Base-by-base conservation (phyloP, 2,888 invertebrate species). In the Drosophila testacea region DNA sequence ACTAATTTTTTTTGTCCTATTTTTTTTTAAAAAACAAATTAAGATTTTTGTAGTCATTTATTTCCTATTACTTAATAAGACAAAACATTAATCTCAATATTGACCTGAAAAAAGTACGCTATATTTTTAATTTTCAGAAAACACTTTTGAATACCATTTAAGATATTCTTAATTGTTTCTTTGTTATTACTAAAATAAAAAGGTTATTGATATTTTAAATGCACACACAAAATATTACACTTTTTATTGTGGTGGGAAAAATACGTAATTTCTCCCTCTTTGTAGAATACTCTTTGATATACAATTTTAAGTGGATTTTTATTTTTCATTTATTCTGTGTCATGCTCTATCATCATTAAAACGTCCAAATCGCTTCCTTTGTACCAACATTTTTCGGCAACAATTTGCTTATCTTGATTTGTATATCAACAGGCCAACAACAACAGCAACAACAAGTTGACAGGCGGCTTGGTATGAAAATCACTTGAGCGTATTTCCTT, bases 401-500 rank as follows among this genome's bases (percentile, higher is more conserved):
- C 78, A 86, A 86, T 86, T 86, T 86, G 85, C 83, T 87, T 86
- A 86, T 86, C 85, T 89, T 75, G 89, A 87, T 84, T 89, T 55
- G 73, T 69, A 73, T 78, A 86, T 81, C 83, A 81, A 75, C 79
- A 74, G 76, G 59, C 69, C 66, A 64, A 67, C 62, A 55, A 13
- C 52, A 52, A 30, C 52, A 52, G 13, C 52, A 52, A 10, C 69
- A 62, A 62, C 55, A 74, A 70, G 22, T 60, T 66, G 75, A 73
- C 65, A 52, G 62, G 52, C 54, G 51, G 61, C 52, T 42, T 72
- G 73, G 77, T 67, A 73, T 76, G 83, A 77, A 87, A 89, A 86
- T 89, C 87, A 87, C 81, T 89, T 87, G 89, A 87, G 89, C 89
- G 87, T 87, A 75, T 81, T 88, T 89, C 89, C 90, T 87, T 82